phyloP scores from a whole-genome alignment of 1,140 invertebrate genomes.

The Calliphora vicina region DNA sequence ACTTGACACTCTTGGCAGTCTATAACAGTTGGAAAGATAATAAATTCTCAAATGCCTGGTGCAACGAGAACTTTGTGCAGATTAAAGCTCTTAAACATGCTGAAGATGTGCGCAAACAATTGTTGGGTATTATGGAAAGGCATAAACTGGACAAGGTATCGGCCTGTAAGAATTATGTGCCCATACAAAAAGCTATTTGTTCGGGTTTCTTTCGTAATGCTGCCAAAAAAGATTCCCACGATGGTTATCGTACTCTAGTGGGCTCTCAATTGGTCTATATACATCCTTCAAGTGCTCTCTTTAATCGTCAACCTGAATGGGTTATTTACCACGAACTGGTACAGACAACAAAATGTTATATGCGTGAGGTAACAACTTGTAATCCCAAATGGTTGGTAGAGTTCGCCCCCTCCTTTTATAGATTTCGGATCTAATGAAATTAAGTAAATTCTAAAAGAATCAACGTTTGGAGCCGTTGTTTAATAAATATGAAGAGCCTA shows the following conservation, averaged over 20 bases:
- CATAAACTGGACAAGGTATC: slow-evolving; percentile 98
- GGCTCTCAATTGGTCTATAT: slow-evolving; percentile 99
- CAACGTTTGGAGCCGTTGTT: slow-evolving; percentile 97
- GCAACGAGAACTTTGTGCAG: slow-evolving; percentile 99
- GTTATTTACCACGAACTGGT: slow-evolving; percentile 99
- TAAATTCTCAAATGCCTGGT: slow-evolving; percentile 99
- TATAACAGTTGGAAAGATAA: slow-evolving; percentile 99
- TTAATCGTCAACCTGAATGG: slow-evolving; percentile 98
- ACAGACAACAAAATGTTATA: slow-evolving; percentile 99
- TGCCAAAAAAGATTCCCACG: slow-evolving; percentile 98
- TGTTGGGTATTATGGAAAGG: slow-evolving; percentile 97
- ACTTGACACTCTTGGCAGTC: slow-evolving; percentile 95
- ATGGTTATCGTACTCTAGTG: slow-evolving; percentile 96
- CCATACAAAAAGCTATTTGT: slow-evolving; percentile 98
- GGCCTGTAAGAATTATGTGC: slow-evolving; percentile 93
- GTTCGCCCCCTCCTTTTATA: slow-evolving; percentile 99
- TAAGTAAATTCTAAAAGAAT: slow-evolving; percentile 99
- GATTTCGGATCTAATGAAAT: slow-evolving; percentile 99
- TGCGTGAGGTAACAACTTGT: slow-evolving; percentile 98
- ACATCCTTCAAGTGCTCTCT: slow-evolving; percentile 97
- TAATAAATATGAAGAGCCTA: slow-evolving; percentile 99
- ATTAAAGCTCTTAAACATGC: slow-evolving; percentile 95
- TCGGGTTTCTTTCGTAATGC: slow-evolving; percentile 99
- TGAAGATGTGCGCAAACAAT: slow-evolving; percentile 97
- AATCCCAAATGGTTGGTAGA: slow-evolving; percentile 99